These are phyloP conservation scores for Pectinophora gossypiella DNA, from an alignment of 1,140 invertebrate genomes.

Conservation along the genomic window DNA sequence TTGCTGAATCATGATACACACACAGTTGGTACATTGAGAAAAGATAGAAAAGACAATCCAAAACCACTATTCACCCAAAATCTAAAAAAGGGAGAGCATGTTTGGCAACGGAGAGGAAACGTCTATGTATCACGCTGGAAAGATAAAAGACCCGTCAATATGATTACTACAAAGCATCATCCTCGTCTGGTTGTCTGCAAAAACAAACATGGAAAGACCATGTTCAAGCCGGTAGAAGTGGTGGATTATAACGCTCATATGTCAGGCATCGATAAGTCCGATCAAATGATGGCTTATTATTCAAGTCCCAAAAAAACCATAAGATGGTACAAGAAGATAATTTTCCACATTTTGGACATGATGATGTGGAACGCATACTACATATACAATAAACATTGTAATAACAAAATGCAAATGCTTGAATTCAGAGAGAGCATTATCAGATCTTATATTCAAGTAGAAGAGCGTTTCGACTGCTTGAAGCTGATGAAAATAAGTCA, in stretches of 20 bases:
- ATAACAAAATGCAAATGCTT: too few relatives aligned
- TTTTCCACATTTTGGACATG: too few relatives aligned
- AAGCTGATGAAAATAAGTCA: too few relatives aligned
- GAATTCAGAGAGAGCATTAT: too few relatives aligned
- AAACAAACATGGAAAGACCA: conserved; percentile 5
- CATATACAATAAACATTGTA: too few relatives aligned
- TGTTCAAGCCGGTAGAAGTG: conserved; percentile 19
- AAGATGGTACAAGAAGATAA: conserved; percentile 26
- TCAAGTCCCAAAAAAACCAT: conserved; percentile 19
- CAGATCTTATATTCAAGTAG: too few relatives aligned
- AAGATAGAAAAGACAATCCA: conserved; percentile 19
- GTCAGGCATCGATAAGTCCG: conserved; percentile 20
- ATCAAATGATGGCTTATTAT: conserved; percentile 29
- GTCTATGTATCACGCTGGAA: conserved; percentile 33
- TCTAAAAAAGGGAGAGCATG: conserved; percentile 20
- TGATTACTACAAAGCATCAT: conserved; percentile 26
- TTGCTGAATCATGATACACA: conserved; percentile 16
- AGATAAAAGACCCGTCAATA: conserved; percentile 27
- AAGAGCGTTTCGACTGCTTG: too few relatives aligned
- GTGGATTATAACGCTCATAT: conserved; percentile 20
- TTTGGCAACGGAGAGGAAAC: conserved; percentile 10
- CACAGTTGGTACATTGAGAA: conserved; percentile 20
- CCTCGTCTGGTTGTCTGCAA: conserved; percentile 11
- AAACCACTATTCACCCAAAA: conserved; percentile 13
- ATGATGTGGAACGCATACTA: too few relatives aligned